Base-by-base conservation (phyloP, 2,113 vertebrate species). In the Sander lucioperca region DNA sequence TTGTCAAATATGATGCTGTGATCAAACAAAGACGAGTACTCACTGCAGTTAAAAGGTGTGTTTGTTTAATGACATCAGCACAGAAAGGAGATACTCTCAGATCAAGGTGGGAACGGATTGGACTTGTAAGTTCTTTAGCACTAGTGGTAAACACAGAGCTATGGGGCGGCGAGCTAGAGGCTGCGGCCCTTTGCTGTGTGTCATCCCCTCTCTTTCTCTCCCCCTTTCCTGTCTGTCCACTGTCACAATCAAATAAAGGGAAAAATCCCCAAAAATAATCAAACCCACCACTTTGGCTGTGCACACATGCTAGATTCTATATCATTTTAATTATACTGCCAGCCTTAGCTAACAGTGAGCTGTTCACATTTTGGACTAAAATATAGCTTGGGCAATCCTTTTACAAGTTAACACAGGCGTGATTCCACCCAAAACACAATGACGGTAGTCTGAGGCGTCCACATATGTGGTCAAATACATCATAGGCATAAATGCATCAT, bases 21-120 rank as follows among this genome's bases (percentile, higher is more conserved):
- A 73, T 27, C 9, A 14, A 79, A 79, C 47, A 12, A 66, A 33
- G 50, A 45, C 64, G 7, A 0, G 11, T 7, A 15, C n/a, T 36
- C 15, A 33, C 33, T 45, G 58, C 63, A 61, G 79, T n/a, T 76
- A 14, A 36, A 16, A 82, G 53, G 51, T 56, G 53, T 62, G 51
- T 73, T 69, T 3, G 25, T 30, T 79, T 12, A 15, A 36, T 25
- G 48, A 36, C 54, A 54, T 45, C 48, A 39, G 33, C 21, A 6
- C 10, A 16, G 19, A 51, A 57, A 25, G 64, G 3, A 47, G 50
- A 66, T 6, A 27, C 19, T 45, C 3, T 9, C 1, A 11, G 6
- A n/a, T 71, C 10, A 62, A 59, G n/a, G 14, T 33, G 33, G 27
- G n/a, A 64, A 25, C 12, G 0, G 25, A 19, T 10, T 12, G 0